Percentiles rank a stretch among this genome's conserved stretches.
Evolutionary conservation across 2,113 vertebrate species (phyloP).

Genomic region (Epinephelus cyanopodus): DNA sequence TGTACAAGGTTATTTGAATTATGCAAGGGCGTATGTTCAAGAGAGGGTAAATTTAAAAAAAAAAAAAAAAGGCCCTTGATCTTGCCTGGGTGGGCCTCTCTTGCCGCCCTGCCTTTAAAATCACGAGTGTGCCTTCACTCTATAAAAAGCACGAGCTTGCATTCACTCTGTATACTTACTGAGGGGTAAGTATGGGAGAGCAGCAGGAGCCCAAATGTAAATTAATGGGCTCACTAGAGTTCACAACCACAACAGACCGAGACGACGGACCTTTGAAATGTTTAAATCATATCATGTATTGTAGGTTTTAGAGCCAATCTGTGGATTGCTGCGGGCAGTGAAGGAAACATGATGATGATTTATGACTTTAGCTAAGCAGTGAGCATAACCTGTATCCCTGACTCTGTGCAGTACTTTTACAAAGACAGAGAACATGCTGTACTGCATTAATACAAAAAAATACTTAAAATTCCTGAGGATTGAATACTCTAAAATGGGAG

Average conservation of each 20-base stretch:
- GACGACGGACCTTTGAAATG: conserved; percentile 56
- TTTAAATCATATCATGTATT: conserved; percentile 56
- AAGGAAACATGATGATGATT: conserved; percentile 27
- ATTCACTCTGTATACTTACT: conserved; percentile 76
- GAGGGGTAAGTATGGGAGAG: conserved; percentile 69
- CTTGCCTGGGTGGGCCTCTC: conserved; percentile 81
- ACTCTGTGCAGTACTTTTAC: background rate
- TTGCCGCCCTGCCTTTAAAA: conserved; percentile 73
- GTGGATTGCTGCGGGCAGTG: conserved; percentile 23
- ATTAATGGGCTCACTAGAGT: conserved; percentile 78
- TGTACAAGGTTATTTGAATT: conserved; percentile 81
- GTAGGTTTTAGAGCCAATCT: conserved; percentile 51
- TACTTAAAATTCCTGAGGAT: background rate
- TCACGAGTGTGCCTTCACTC: conserved; percentile 62
- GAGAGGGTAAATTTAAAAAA: conserved; percentile 37
- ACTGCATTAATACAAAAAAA: background rate
- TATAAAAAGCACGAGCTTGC: conserved; percentile 78
- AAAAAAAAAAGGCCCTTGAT: conserved; percentile 73
- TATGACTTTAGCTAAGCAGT: conserved; percentile 24
- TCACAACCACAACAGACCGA: conserved; percentile 71
- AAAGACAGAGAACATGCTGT: conserved; percentile 2
- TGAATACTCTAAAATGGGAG: conserved; percentile 23
- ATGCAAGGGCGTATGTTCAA: conserved; percentile 78
- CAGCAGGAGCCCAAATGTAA: conserved; percentile 66
- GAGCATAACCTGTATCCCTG: background rate